Evolutionary conservation across 1,140 invertebrate genomes (phyloP).

Genomic region (Schlechtendalia chinensis): DNA sequence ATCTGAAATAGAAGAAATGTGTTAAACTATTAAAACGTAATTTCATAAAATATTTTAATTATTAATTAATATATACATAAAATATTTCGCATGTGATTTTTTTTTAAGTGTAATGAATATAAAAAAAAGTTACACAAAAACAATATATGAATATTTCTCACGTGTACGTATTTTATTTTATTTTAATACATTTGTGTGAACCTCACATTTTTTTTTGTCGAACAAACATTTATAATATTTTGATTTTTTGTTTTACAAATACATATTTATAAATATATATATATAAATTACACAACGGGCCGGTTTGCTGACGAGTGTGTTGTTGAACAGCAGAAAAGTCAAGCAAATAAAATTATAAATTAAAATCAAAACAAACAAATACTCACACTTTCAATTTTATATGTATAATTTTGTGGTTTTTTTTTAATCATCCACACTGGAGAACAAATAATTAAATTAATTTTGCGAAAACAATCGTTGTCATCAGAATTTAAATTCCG

Average conservation of each 20-base stretch:
- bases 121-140: background rate
- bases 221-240: background rate
- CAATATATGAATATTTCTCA: background rate
- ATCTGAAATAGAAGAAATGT: background rate
- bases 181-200: background rate
- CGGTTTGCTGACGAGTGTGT: slow-evolving; percentile 10
- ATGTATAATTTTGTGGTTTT: too few relatives aligned
- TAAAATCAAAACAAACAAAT: background rate
- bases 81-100: background rate
- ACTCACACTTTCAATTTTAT: background rate
- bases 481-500: background rate
- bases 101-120: background rate
- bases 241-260: slow-evolving; percentile 3
- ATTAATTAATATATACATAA: background rate
- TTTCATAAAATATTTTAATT: background rate
- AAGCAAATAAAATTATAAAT: slow-evolving; percentile 10
- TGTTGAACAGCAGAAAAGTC: background rate
- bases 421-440: background rate
- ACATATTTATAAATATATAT: background rate
- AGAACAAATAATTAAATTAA: slow-evolving; percentile 14
- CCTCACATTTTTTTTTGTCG: background rate
- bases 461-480: background rate
- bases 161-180: background rate
- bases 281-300: slow-evolving; percentile 2
- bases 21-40: background rate